These are phyloP conservation scores for Brevimyrus niger DNA, from an alignment of 2,113 vertebrate species.

Conservation along the genomic window DNA sequence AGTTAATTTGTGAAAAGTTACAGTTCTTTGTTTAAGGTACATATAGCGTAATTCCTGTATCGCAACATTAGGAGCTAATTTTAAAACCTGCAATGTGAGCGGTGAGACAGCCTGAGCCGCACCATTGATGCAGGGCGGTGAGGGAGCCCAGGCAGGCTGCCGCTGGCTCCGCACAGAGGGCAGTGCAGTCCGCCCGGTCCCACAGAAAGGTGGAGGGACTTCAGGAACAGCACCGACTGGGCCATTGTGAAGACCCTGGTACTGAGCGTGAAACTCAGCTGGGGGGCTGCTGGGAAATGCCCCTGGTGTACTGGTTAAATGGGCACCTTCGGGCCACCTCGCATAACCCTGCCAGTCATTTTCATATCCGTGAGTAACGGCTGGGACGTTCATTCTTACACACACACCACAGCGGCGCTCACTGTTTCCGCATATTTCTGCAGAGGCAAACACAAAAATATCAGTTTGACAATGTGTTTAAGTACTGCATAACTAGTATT, in stretches of 20 bases:
- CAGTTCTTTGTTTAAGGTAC: background rate
- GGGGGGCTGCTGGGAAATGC: background rate
- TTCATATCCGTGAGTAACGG: constrained; percentile 41
- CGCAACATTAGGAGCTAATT: background rate
- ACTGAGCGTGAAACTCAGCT: constrained; percentile 2
- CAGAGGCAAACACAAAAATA: background rate
- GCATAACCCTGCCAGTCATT: constrained; percentile 42
- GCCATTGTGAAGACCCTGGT: constrained; percentile 19
- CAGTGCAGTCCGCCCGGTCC: background rate
- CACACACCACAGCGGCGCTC: constrained; percentile 21
- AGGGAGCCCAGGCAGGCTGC: constrained; percentile 34
- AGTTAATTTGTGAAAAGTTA: background rate
- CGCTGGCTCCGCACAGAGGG: background rate
- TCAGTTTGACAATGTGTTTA: background rate
- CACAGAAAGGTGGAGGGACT: background rate
- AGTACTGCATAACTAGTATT: background rate
- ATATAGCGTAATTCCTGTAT: background rate
- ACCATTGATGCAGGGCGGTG: constrained; percentile 33
- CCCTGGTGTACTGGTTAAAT: constrained; percentile 8
- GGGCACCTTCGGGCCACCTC: constrained; percentile 32
- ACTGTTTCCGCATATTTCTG: constrained; percentile 17
- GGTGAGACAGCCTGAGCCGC: background rate
- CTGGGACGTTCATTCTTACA: constrained; percentile 47
- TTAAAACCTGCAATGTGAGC: background rate
- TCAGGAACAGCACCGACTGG: constrained; percentile 1